Conservation (phyloP, 2,113 vertebrate species). For the Cebus imitator region DNA sequence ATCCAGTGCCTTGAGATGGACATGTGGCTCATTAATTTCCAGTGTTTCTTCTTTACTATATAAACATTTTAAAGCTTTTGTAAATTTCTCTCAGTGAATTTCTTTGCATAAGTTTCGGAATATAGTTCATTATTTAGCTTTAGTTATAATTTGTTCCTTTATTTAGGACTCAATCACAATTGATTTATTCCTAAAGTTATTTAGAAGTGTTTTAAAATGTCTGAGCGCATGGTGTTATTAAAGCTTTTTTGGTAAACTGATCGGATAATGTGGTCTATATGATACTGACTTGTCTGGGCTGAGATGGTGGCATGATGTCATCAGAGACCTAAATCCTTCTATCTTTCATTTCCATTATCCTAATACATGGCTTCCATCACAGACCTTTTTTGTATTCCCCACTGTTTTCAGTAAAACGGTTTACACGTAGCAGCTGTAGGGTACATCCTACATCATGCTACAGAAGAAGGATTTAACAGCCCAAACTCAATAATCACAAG, state of each 20-base stretch:
- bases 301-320: not conserved
- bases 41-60: not conserved
- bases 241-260: not conserved
- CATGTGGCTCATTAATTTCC: not conserved
- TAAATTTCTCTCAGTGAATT: not conserved
- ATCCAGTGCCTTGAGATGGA: not conserved
- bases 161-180: too few species aligned
- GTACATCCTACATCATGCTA: not conserved
- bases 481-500: not conserved
- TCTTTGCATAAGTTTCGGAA: not conserved
- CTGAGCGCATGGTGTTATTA: not conserved
- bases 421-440: not conserved
- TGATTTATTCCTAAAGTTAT: not conserved
- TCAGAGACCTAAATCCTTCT: not conserved
- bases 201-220: conserved; percentile 22
- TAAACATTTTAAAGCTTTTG: not conserved
- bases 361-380: not conserved
- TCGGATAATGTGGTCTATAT: not conserved
- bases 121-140: conserved; percentile 31
- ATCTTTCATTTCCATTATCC: not conserved
- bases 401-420: not conserved
- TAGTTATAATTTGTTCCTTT: not conserved
- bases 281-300: not conserved
- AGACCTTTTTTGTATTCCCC: not conserved
- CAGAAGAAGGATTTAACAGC: not conserved